phyloP scores from a whole-genome alignment of 2,113 vertebrate species.

The Brachypodius melanocephalos region DNA sequence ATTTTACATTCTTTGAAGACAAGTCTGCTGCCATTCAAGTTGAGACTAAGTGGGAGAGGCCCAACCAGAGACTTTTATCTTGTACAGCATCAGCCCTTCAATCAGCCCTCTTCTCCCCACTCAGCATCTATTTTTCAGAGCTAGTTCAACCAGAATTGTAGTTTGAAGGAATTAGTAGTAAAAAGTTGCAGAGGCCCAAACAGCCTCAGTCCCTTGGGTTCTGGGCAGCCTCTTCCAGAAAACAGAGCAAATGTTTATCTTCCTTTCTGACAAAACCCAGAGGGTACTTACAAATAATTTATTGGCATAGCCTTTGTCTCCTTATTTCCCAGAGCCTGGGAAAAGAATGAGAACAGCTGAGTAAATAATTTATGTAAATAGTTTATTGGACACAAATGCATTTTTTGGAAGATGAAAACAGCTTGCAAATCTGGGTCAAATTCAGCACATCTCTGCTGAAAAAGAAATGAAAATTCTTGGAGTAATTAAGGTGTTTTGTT shows the following conservation, averaged over 20 bases:
- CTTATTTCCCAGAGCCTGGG: not conserved
- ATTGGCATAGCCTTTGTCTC: not conserved
- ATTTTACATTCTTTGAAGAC: not conserved
- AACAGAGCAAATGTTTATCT: not conserved
- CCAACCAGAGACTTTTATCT: not conserved
- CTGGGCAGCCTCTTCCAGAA: not conserved
- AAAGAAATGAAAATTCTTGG: not conserved
- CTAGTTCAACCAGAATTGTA: not conserved
- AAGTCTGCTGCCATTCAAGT: not conserved
- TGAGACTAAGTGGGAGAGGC: not conserved
- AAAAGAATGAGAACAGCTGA: not conserved
- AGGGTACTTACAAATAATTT: not conserved
- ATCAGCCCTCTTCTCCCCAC: not conserved
- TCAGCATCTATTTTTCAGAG: fast-evolving
- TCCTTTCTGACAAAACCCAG: not conserved
- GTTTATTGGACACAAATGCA: not conserved
- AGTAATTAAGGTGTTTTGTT: not conserved
- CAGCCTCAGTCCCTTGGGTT: not conserved
- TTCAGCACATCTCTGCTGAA: not conserved
- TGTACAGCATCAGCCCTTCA: not conserved
- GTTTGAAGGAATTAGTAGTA: not conserved
- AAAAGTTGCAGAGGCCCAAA: not conserved
- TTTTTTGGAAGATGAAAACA: not conserved
- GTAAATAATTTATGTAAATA: not conserved
- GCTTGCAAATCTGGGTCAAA: constrained; percentile 13